phyloP scores from a whole-genome alignment of 1,140 invertebrate species.

The Vollenhovia emeryi region DNA sequence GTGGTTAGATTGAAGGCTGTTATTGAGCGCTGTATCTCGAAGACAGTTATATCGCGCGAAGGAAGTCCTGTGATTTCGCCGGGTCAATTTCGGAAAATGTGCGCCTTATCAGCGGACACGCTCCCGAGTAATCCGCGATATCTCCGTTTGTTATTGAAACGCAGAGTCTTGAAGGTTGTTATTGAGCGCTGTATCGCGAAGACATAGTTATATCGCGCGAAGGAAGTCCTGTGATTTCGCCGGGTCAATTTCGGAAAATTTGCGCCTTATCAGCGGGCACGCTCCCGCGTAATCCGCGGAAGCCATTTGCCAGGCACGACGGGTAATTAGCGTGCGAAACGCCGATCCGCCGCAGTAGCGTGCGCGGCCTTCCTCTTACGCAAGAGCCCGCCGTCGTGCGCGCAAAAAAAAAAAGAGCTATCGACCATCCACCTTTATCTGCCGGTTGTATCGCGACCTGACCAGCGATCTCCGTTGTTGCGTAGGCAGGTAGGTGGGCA shows the following conservation, averaged over 20 bases:
- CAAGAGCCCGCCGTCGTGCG: constrained; percentile 57
- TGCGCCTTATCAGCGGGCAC: constrained; percentile 56
- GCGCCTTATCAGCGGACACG: constrained; percentile 57
- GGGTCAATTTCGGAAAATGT: constrained; percentile 57
- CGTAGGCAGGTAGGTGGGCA: not conserved
- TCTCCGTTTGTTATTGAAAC: not conserved
- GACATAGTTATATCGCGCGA: not conserved
- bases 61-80: not conserved
- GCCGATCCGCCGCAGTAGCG: constrained; percentile 66
- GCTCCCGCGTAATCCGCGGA: constrained; percentile 67
- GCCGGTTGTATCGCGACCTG: constrained; percentile 38
- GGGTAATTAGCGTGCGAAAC: constrained; percentile 74
- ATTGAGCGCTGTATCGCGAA: not conserved
- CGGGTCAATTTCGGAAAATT: constrained; percentile 58
- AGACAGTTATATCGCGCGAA: not conserved
- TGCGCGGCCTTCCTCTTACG: constrained; percentile 72
- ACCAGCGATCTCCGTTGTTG: constrained; percentile 31
- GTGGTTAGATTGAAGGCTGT: too few species aligned
- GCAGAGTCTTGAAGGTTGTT: too few species aligned
- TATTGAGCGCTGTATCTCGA: not conserved
- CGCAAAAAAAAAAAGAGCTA: constrained; percentile 61
- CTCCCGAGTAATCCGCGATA: constrained; percentile 51
- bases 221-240: not conserved
- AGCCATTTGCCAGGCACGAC: constrained; percentile 73
- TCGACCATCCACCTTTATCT: constrained; percentile 66